Base-by-base conservation (phyloP, 2,113 vertebrate genomes). In the Salvelinus sp. region DNA sequence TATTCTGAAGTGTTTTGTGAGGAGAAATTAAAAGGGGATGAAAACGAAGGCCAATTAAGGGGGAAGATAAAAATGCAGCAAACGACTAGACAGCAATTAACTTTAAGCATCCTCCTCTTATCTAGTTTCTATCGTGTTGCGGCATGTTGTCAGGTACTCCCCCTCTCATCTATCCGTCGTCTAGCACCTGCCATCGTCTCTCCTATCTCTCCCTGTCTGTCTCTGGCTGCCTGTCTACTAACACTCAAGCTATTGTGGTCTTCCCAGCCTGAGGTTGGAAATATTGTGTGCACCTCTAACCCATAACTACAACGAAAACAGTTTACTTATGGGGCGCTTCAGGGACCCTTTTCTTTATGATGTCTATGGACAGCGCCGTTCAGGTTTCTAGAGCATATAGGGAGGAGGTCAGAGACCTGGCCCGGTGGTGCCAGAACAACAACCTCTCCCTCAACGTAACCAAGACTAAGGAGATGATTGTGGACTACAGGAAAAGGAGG, bases 71-170 rank as follows among this genome's bases (percentile, higher is more conserved):
- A 83, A 76, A 68, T 58, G 70, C 30, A 63, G 62, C 63, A 72
- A 85, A 87, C 22, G 23, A 67, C 73, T 67, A 30, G 48, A 87
- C 57, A 78, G 85, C 72, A 79, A 81, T 90, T 86, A 74, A 76
- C 70, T 77, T 75, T 74, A 2, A 54, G 74, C 28, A 80, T 30
- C 77, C 28, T 38, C 73, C 67, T 72, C 67, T 78, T 64, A 72
- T 70, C 76, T 78, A 86, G 86, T 78, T 77, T 79, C 16, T 64
- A 72, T 88, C 89, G 57, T 85, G 91, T 91, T 72, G 10, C 28
- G 75, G 83, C 90, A 80, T 75, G 89, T 84, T 84, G 25, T 25
- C 25, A 83, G 83, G 83, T 69, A 33, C 10, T 33, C 16, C 20
- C 27, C 27, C 58, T 65, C 23, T 44, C 22, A 10, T 16, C 20